Evolutionary conservation across 2,797 vertebrate genomes (phyloP).

Genomic region (Cuculus canorus): DNA sequence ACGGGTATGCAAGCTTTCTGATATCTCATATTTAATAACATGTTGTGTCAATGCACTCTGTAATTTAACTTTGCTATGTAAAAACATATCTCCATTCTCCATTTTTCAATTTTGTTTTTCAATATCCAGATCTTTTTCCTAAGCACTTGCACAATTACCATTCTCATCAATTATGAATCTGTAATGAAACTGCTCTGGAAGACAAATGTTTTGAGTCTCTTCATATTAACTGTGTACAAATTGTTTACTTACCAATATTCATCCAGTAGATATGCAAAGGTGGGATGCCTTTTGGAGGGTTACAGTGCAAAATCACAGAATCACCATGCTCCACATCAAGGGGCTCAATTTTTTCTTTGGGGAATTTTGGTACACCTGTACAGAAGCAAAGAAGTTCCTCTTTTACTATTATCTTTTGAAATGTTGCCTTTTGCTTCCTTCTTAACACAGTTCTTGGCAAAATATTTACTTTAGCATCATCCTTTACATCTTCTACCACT

Average conservation of each 20-base stretch:
- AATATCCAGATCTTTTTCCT: not conserved
- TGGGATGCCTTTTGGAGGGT: constrained; percentile 91
- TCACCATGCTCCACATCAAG: constrained; percentile 90
- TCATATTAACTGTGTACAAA: fast-evolving
- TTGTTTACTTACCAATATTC: constrained; percentile 88
- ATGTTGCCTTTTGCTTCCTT: not conserved
- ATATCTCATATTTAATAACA: not conserved
- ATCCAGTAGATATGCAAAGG: constrained; percentile 97
- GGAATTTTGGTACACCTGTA: constrained; percentile 93
- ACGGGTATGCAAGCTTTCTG: not conserved
- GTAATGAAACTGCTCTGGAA: not conserved
- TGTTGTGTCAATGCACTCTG: not conserved
- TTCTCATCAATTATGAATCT: not conserved
- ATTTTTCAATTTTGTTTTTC: not conserved
- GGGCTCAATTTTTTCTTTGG: constrained; percentile 91
- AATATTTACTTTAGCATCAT: not conserved
- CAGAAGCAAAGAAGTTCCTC: not conserved
- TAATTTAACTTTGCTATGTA: not conserved
- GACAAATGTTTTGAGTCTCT: not conserved
- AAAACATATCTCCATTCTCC: not conserved
- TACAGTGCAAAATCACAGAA: constrained; percentile 86
- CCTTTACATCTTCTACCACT: not conserved
- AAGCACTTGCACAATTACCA: not conserved
- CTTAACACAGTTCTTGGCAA: not conserved
- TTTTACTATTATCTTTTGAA: not conserved